Conservation (phyloP, 2,113 vertebrate genomes). For the Macaca nemestrina region DNA sequence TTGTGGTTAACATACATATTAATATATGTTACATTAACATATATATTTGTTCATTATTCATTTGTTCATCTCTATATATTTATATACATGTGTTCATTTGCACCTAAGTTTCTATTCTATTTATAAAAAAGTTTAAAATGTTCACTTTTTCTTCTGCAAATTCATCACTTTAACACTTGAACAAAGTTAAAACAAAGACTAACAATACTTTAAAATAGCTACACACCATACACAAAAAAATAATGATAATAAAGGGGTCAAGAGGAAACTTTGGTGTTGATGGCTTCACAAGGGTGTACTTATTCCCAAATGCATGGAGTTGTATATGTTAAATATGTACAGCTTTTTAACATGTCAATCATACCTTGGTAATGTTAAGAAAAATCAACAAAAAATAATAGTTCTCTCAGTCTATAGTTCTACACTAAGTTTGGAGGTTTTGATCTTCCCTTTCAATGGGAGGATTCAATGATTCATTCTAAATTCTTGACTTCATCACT, state of each 20-base stretch:
- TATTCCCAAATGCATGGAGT: neutral
- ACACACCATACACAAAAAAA: neutral
- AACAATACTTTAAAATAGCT: constrained; percentile 68
- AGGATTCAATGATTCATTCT: constrained; percentile 32
- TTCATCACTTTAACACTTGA: constrained; percentile 59
- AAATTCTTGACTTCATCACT: constrained; percentile 41
- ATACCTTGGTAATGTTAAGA: neutral
- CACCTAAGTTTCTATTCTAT: neutral
- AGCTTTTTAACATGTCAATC: neutral
- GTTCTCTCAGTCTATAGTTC: constrained; percentile 50
- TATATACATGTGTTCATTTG: neutral
- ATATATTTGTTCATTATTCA: neutral
- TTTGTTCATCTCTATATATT: no score
- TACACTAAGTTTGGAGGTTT: constrained; percentile 14
- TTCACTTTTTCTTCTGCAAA: constrained; percentile 38
- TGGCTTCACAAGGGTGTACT: neutral
- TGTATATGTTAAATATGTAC: neutral
- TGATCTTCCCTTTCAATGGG: neutral
- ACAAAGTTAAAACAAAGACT: constrained; percentile 27
- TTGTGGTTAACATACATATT: neutral
- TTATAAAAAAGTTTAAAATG: constrained; percentile 61
- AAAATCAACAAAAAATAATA: constrained; percentile 29
- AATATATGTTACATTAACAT: no score
- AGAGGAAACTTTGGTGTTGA: neutral
- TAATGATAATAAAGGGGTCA: neutral